Base-by-base conservation (phyloP, 2,797 vertebrate genomes). In the Rallus crepitans region DNA sequence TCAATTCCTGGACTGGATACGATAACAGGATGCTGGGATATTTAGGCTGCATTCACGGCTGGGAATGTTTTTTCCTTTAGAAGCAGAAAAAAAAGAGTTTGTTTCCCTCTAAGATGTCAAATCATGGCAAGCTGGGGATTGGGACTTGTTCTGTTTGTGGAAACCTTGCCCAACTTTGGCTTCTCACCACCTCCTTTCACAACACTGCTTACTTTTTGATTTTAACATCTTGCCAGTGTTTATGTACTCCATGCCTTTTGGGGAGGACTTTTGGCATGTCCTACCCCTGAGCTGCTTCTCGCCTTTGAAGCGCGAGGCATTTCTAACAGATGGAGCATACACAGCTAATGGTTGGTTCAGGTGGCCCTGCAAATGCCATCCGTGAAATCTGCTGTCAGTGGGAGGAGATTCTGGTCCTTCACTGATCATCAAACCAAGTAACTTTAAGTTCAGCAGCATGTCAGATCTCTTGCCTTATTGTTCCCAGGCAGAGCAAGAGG, bases 11-110 rank as follows among this genome's bases (percentile, higher is more conserved):
- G 59, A 39, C 84, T 66, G 88, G 68, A 77, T 91, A 70, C 75
- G 92, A 27, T 92, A 94, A 82, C 73, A 82, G 73, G 81, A 91
- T 91, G 73, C 80, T 84, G 77, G 76, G 93, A 86, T 87, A 83
- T 91, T 95, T 86, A 48, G 87, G 48, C 83, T 82, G 70, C 3
- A 5, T 37, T 93, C 88, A 80, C 85, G 80, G 64, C 64, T 80
- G 83, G 77, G 88, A 82, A 55, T 66, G 37, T 82, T 89, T 86
- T 80, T 80, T 76, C 84, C 91, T 96, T 92, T 61, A 89, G 90
- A 92, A 82, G 76, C 64, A 28, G 80, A 65, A 77, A 17, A 52
- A 52, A 37, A 21, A 12, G 42, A 45, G 5, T 20, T 72, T 64
- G 27, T 70, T 95, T 73, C 56, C 39, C 33, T 75, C 80, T 69